Evolutionary conservation across 2,888 invertebrate genomes (phyloP), one percentile per base, ranked within the genome.

Genomic region (Erebia aethiops): DNA sequence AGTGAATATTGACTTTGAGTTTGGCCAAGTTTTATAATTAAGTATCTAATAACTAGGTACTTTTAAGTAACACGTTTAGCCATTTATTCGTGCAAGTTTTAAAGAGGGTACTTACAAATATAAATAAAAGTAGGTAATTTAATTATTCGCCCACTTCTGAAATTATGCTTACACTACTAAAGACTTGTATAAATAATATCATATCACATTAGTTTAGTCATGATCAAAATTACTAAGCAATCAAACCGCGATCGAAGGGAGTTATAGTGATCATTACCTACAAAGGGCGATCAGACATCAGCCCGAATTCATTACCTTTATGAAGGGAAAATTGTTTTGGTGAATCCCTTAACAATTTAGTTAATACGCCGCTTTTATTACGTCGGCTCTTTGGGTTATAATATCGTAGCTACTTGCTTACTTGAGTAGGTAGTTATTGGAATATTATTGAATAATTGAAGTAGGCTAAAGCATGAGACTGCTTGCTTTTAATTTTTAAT

Each of bases 261-360:
- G 78, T 71, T 74, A 71, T 75, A 77, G 74, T 76, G 76, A 76
- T 80, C 80, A 84, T 85, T 81, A 81, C 79, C 85, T 81, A 81
- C 79, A 78, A 80, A 76, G 79, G 80, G 81, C 85, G 86, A 88
- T 87, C 85, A 83, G 80, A 79, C 65, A 61, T 61, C 52, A 43
- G 35, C 74, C 81, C 79, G 77, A 89, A 87, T 86, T 88, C 87
- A 90, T 89, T 86, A 85, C 84, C 81, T 88, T 87, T 89, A 91
- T 87, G 86, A 88, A 86, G 87, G 90, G 88, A 81, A 87, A 91
- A 91, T 88, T 88, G 89, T 86, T 88, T 84, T 83, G 86, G 86
- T 86, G 84, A 86, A 86, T 88, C 88, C 88, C 90, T 85, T 86
- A 88, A 89, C 90, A 90, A 91, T 91, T 91, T 90, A 85, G 79